Base-by-base conservation (phyloP, 2,888 invertebrate species). In the Hipparchia sbordonii region DNA sequence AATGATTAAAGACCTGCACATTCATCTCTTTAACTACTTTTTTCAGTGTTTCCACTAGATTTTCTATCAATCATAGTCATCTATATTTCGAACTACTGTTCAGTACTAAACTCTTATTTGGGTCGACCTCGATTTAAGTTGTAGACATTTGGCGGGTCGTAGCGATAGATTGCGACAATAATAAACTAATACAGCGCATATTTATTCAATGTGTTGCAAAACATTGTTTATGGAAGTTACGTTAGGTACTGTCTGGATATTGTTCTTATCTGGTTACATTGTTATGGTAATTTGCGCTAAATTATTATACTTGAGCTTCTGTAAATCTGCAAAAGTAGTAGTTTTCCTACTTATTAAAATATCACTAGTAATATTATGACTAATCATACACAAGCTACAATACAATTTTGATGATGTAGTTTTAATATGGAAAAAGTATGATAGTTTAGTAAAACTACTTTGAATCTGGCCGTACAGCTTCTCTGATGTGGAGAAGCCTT, bases 41-140 rank as follows among this genome's bases (percentile, higher is more conserved):
- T 73, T 63, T 65, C 13, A 52, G 8, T 12, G 23, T 0, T 23
- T 60, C 10, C 7, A 46, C 33, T 45, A 10, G 39, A 67, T 70
- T 71, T 71, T 66, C 66, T 69, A 57, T n/a, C 54, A 48, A 46
- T 60, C 62, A 51, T n/a, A 33, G 54, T 39, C 51, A 45, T 6
- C 8, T 60, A 8, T 51, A 8, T 73, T 56, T 57, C 56, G 48
- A 54, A 13, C 56, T 6, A 57, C 69, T 46, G 56, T 70, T 62
- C 59, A 63, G 68, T 72, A 61, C 7, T 54, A 62, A 65, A 63
- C 73, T 77, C 45, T 75, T 77, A 77, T 73, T 76, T 73, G 75
- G 73, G 70, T 71, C 81, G 80, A 81, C 82, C 80, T 79, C 80
- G 78, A 80, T 81, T 69, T 75, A 23, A 23, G 23, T 23, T 76